A percentile compares a stretch with the other conserved stretches of the same genome.
These are phyloP conservation scores for Parasteatoda tepidariorum DNA, from an alignment of 1,140 invertebrate species.

Conservation along the genomic window DNA sequence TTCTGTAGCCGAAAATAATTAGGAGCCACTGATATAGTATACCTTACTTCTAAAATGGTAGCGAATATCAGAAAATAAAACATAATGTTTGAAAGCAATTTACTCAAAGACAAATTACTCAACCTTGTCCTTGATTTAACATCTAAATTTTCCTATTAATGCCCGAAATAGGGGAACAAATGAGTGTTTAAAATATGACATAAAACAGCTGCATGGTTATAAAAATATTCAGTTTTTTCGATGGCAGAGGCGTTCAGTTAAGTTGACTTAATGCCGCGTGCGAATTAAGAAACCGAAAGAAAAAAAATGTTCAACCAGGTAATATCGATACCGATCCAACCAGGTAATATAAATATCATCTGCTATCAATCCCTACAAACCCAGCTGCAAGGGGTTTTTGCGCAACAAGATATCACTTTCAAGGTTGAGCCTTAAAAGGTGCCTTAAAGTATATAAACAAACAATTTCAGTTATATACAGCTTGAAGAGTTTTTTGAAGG, in stretches of 20 bases:
- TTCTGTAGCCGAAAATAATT: too few relatives aligned
- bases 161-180: too few relatives aligned
- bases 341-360: constrained; percentile 10
- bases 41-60: too few relatives aligned
- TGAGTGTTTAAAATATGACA: too few relatives aligned
- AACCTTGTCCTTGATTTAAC: too few relatives aligned
- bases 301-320: background rate
- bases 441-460: constrained; percentile 37
- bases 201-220: too few relatives aligned
- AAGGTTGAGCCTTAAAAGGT: constrained; percentile 20
- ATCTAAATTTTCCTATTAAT: too few relatives aligned
- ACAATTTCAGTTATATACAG: constrained; percentile 31
- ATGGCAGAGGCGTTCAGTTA: background rate
- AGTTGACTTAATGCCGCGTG: background rate
- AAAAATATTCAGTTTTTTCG: too few relatives aligned
- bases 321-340: background rate
- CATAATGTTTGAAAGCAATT: too few relatives aligned
- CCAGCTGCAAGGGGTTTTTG: constrained; percentile 27
- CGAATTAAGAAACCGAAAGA: background rate
- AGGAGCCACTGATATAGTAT: too few relatives aligned
- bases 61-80: too few relatives aligned
- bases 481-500: constrained; percentile 17
- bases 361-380: constrained; percentile 18
- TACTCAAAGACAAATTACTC: too few relatives aligned
- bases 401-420: constrained; percentile 30